phyloP scores from a whole-genome alignment of 2,113 vertebrate genomes.

The Australoheros scitulus region DNA sequence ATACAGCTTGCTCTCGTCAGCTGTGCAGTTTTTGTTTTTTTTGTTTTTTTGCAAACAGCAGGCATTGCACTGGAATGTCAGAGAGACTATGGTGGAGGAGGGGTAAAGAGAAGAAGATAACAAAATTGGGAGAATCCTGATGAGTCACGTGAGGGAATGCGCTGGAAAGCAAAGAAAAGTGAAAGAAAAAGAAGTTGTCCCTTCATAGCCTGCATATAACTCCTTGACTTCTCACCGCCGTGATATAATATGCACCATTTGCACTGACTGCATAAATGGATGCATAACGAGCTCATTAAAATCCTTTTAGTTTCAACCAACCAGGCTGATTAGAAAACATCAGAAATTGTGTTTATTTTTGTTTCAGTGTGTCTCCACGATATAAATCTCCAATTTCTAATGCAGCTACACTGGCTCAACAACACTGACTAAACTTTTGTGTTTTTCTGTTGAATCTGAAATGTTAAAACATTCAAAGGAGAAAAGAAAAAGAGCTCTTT shows the following conservation, averaged over 20 bases:
- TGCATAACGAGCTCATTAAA: background rate
- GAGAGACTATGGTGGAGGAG: conserved; percentile 1
- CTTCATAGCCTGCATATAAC: background rate
- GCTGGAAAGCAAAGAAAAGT: conserved; percentile 6
- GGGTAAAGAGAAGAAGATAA: conserved; percentile 26
- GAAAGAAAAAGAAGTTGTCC: background rate
- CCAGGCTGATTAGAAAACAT: conserved; percentile 4
- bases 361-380: background rate
- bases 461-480: background rate
- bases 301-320: background rate
- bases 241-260: background rate
- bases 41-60: background rate
- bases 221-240: background rate
- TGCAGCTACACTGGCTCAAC: background rate
- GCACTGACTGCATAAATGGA: background rate
- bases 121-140: conserved; percentile 34
- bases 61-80: conserved; percentile 43
- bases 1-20: conserved; percentile 10
- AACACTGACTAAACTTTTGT: background rate
- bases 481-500: background rate
- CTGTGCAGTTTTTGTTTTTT: background rate
- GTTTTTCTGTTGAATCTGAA: background rate
- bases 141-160: conserved; percentile 46
- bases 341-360: conserved; percentile 7
- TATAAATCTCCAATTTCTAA: background rate